phyloP scores from a whole-genome alignment of 1,140 invertebrate species.

The Telenomus remus region DNA sequence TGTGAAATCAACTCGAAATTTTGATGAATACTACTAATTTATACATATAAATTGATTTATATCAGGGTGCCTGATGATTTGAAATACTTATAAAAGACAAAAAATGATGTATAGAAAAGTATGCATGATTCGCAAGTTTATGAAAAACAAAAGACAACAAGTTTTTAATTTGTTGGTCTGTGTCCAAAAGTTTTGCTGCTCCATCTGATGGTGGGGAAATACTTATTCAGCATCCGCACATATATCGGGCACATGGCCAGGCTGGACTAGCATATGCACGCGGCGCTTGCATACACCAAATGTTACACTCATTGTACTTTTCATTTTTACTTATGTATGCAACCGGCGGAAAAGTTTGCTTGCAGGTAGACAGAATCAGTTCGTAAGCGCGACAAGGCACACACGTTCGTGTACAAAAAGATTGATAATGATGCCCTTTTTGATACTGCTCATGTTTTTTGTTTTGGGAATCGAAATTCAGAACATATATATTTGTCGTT shows the following conservation, averaged over 20 bases:
- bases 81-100: no score
- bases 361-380: conserved; percentile 15
- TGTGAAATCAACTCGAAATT: no score
- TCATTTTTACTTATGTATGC: conserved; percentile 36
- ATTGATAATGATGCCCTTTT: background rate
- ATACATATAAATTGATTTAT: no score
- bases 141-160: background rate
- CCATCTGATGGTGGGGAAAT: conserved; percentile 31
- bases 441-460: background rate
- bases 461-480: background rate
- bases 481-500: conserved; percentile 32
- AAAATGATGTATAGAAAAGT: no score
- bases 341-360: conserved; percentile 10
- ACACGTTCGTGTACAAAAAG: conserved; percentile 3
- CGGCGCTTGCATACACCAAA: conserved; percentile 34
- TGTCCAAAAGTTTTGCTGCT: conserved; percentile 22
- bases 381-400: conserved; percentile 9
- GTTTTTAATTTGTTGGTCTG: conserved; percentile 22
- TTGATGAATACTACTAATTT: no score
- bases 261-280: conserved; percentile 7
- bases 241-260: conserved; percentile 48
- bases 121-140: background rate
- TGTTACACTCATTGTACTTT: conserved; percentile 32
- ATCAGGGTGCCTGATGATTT: no score
- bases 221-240: conserved; percentile 34